Conservation (phyloP, 1,140 invertebrate genomes). For the Bombyx mandarina region DNA sequence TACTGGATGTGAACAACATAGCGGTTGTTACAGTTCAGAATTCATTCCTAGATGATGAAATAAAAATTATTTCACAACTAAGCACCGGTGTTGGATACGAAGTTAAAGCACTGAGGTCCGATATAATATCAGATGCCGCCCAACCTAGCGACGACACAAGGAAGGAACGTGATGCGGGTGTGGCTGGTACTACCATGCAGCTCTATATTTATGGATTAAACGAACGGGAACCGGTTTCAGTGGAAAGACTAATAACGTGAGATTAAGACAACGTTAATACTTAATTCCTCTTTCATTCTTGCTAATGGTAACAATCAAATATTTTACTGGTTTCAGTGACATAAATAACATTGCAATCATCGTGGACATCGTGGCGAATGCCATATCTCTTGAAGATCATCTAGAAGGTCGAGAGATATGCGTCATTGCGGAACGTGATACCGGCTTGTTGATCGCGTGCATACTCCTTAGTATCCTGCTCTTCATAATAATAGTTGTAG, state of each 20-base stretch:
- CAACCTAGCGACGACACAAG: slow-evolving; percentile 9
- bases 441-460: slow-evolving; percentile 43
- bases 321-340: slow-evolving; percentile 36
- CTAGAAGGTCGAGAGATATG: slow-evolving; percentile 37
- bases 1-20: slow-evolving; percentile 38
- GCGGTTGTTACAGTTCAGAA: slow-evolving; percentile 42
- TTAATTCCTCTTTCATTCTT: not conserved
- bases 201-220: slow-evolving; percentile 51
- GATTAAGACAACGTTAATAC: not conserved
- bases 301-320: slow-evolving; percentile 7
- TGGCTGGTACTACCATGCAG: slow-evolving; percentile 32
- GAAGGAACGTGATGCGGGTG: slow-evolving; percentile 12
- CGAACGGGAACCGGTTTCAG: slow-evolving; percentile 36
- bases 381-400: slow-evolving; percentile 52
- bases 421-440: slow-evolving; percentile 32
- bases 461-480: slow-evolving; percentile 46
- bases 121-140: slow-evolving; percentile 33
- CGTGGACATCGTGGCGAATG: slow-evolving; percentile 26
- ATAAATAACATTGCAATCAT: slow-evolving; percentile 33
- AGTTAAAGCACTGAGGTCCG: slow-evolving; percentile 35
- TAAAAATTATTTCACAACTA: slow-evolving; percentile 28
- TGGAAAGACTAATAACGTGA: slow-evolving; percentile 31
- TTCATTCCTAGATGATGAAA: slow-evolving; percentile 46
- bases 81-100: slow-evolving; percentile 41
- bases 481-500: slow-evolving; percentile 37